Evolutionary conservation across 2,797 vertebrate species (phyloP).

Genomic region (Setipinna tenuifilis): DNA sequence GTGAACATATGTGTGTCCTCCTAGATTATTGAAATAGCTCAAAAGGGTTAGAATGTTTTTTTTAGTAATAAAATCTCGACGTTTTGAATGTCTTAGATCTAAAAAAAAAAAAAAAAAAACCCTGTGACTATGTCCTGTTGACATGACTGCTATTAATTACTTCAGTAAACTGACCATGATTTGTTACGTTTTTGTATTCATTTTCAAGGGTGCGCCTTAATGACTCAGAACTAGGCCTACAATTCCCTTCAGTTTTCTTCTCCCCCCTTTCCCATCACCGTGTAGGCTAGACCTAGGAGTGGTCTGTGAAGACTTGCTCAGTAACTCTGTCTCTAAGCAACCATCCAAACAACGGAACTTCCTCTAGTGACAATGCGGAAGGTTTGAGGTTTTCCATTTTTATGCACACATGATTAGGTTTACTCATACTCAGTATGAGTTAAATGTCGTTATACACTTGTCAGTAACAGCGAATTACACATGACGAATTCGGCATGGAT

Average conservation of each 20-base stretch:
- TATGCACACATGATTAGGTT: constrained; percentile 26
- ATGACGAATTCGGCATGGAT: not conserved
- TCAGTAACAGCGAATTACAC: constrained; percentile 12
- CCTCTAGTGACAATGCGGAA: constrained; percentile 64
- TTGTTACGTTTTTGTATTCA: not conserved
- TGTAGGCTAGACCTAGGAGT: not conserved
- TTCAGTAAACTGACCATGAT: not conserved
- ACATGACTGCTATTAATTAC: not conserved
- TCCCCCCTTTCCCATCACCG: not conserved
- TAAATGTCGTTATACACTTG: not conserved
- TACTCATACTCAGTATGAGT: not conserved
- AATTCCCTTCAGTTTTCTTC: not conserved
- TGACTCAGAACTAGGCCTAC: not conserved
- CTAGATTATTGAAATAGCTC: too few relatives aligned
- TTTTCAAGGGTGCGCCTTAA: not conserved
- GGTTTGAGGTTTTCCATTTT: constrained; percentile 64
- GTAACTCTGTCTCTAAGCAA: constrained; percentile 65
- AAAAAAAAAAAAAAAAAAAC: too few relatives aligned
- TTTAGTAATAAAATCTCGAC: too few relatives aligned
- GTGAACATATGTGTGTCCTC: too few relatives aligned
- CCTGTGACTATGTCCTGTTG: too few relatives aligned
- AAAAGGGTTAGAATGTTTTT: too few relatives aligned
- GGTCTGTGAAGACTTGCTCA: not conserved
- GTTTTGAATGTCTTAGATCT: too few relatives aligned
- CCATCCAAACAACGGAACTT: constrained; percentile 59